Conservation (phyloP, 2,113 vertebrate species). For the Plecturocebus donacophilus region DNA sequence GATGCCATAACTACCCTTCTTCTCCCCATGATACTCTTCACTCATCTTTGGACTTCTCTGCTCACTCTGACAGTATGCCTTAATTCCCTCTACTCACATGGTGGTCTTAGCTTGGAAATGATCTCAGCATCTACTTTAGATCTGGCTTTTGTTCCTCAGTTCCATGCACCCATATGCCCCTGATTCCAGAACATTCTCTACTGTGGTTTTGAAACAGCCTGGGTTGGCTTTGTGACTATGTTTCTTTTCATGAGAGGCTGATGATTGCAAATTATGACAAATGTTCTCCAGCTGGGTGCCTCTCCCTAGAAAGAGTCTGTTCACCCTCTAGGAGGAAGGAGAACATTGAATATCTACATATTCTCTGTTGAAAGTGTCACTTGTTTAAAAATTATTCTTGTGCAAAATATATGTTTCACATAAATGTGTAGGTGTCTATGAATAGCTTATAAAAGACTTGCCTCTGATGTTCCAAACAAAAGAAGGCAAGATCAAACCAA, state of each 20-base stretch:
- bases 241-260: neutral
- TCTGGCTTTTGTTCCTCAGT: neutral
- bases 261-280: neutral
- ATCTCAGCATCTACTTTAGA: neutral
- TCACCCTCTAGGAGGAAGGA: neutral
- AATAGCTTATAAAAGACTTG: neutral
- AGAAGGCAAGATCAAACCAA: neutral
- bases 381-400: neutral
- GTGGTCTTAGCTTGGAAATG: neutral
- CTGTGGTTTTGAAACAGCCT: neutral
- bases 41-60: neutral
- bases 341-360: neutral
- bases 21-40: accelerated
- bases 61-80: too few relatives aligned
- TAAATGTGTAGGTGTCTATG: neutral
- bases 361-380: neutral
- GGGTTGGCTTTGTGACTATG: neutral
- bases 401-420: neutral
- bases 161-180: neutral
- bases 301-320: neutral
- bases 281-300: neutral
- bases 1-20: accelerated
- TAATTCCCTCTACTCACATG: neutral
- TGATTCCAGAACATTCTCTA: neutral
- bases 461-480: neutral